Conservation (phyloP, 2,797 vertebrate genomes). For the Liparis tanakae region DNA sequence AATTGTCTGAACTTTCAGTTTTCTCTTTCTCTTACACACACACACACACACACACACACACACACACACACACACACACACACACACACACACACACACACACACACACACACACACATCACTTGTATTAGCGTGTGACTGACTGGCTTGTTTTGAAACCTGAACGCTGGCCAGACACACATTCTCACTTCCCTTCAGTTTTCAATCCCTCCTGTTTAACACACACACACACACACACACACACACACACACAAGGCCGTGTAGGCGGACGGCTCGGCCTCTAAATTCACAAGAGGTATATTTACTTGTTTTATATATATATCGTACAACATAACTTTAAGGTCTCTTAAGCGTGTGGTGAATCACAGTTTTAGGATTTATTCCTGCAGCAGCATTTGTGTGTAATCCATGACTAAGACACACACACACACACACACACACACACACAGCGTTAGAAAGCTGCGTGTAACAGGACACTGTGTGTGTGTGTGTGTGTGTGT, state of each 20-base stretch:
- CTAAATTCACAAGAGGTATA: too few species aligned
- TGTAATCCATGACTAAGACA: too few species aligned
- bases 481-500: slow-evolving; percentile 12
- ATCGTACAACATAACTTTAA: too few species aligned
- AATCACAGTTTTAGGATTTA: too few species aligned
- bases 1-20: too few species aligned
- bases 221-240: slow-evolving; percentile 10
- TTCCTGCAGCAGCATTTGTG: too few species aligned
- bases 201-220: slow-evolving; percentile 69
- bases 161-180: slow-evolving; percentile 49
- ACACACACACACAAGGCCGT: not conserved
- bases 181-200: slow-evolving; percentile 34
- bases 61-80: not conserved
- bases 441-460: not conserved
- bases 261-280: too few species aligned
- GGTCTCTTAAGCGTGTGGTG: too few species aligned
- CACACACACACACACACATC: not conserved
- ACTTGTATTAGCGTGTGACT: slow-evolving; percentile 12
- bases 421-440: not conserved
- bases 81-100: not conserved
- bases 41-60: not conserved
- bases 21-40: not conserved
- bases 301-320: too few species aligned
- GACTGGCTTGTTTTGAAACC: slow-evolving; percentile 74
- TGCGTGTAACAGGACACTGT: slow-evolving; percentile 5